phyloP scores from a whole-genome alignment of 1,140 invertebrate genomes.

The Brachionus calyciflorus region DNA sequence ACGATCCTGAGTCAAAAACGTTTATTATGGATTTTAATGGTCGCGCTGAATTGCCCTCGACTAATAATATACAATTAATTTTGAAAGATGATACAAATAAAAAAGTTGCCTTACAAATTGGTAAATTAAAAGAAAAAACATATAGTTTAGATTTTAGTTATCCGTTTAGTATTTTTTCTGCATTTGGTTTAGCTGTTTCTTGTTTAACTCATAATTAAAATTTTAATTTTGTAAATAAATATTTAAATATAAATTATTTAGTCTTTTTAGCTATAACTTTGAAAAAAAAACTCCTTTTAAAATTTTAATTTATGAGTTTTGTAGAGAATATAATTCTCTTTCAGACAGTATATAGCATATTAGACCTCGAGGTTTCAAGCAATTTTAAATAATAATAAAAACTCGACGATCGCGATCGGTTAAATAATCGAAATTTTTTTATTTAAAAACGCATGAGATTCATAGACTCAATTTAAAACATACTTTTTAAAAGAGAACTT shows the following conservation, averaged over 20 bases:
- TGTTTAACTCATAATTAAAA: conserved; percentile 22
- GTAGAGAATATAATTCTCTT: too few species aligned
- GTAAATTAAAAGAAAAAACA: background rate
- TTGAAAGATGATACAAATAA: background rate
- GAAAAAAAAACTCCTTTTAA: too few species aligned
- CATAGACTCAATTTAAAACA: too few species aligned
- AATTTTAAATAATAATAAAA: too few species aligned
- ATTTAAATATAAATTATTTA: background rate
- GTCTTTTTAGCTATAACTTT: too few species aligned
- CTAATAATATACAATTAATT: conserved; percentile 28
- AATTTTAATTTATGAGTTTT: too few species aligned
- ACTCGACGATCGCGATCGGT: too few species aligned
- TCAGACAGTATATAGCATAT: too few species aligned
- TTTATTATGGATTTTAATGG: conserved; percentile 20
- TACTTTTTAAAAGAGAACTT: too few species aligned
- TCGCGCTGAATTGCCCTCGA: conserved; percentile 12
- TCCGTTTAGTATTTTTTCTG: conserved; percentile 36
- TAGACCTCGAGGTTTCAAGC: too few species aligned
- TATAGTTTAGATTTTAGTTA: conserved; percentile 33
- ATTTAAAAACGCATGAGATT: too few species aligned
- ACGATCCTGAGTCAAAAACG: conserved; percentile 29
- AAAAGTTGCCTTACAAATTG: conserved; percentile 29
- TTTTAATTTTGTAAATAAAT: background rate
- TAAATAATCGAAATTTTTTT: too few species aligned
- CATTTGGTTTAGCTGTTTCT: conserved; percentile 35